Percentiles rank a stretch among this genome's conserved stretches.
Evolutionary conservation across 1,140 invertebrate species (phyloP).

Genomic region (Ostrea denselamellosa): DNA sequence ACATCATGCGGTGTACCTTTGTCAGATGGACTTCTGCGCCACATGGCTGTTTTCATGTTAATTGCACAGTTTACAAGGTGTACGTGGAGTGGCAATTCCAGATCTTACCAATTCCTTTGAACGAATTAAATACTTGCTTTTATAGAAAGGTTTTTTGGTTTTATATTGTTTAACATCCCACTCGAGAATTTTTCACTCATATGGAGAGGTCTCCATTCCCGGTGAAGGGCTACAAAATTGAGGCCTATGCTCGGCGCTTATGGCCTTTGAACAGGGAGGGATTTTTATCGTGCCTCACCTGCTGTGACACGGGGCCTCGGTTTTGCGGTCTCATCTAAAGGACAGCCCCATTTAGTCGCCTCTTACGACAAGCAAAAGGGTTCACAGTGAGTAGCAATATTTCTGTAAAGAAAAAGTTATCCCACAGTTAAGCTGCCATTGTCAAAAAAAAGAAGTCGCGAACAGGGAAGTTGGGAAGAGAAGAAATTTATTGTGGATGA

Average conservation of each 20-base stretch:
- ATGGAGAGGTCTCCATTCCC: too few relatives aligned
- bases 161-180: too few relatives aligned
- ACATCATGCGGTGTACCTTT: conserved; percentile 40
- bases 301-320: too few relatives aligned
- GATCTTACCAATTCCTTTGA: neutral
- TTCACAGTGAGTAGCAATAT: too few relatives aligned
- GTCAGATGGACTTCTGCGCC: neutral
- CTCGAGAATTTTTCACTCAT: too few relatives aligned
- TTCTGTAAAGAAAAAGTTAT: conserved; percentile 79
- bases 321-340: too few relatives aligned
- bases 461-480: conserved; percentile 70
- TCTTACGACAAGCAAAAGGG: too few relatives aligned
- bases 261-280: too few relatives aligned
- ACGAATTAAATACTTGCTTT: conserved; percentile 56
- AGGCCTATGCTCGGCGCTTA: too few relatives aligned
- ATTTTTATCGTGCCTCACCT: too few relatives aligned
- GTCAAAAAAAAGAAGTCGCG: conserved; percentile 87
- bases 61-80: neutral
- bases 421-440: conserved; percentile 80
- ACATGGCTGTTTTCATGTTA: neutral
- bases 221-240: too few relatives aligned
- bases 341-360: too few relatives aligned
- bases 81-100: neutral
- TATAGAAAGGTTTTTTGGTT: conserved; percentile 71
- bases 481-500: conserved; percentile 58